Percentiles rank a stretch among this genome's conserved stretches.
Conservation (phyloP, 2,113 vertebrate genomes). For the Prunella fulvescens region DNA sequence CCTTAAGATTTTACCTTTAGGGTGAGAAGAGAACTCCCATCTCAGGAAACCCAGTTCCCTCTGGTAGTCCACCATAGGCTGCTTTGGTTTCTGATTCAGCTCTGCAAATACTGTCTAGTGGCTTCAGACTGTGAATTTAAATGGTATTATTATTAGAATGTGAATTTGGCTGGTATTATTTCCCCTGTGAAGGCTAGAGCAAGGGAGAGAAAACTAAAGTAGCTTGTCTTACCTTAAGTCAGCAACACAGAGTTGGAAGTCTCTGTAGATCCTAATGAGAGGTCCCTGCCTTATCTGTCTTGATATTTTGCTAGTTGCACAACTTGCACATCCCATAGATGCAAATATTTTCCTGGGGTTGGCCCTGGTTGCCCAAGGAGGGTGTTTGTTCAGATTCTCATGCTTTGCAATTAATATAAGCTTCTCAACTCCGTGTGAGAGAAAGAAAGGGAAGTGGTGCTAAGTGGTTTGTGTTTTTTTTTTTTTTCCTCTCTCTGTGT, state of each 20-base stretch:
- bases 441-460: constrained; percentile 1
- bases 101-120: not conserved
- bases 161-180: not conserved
- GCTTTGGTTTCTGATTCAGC: not conserved
- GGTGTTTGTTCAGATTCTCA: constrained; percentile 22
- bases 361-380: constrained; percentile 11
- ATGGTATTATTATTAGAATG: not conserved
- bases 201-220: not conserved
- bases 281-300: not conserved
- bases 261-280: not conserved
- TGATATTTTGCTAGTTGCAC: not conserved
- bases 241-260: accelerated
- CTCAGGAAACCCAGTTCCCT: not conserved
- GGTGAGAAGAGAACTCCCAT: not conserved
- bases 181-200: not conserved
- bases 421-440: not conserved
- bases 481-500: not conserved
- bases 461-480: not conserved
- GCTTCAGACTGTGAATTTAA: not conserved
- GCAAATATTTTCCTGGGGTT: constrained; percentile 6
- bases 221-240: not conserved
- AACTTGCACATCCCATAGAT: not conserved
- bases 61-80: not conserved
- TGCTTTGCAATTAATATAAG: constrained; percentile 42
- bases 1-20: not conserved